Conservation (phyloP, 2,113 vertebrate genomes). For the Odontophorus gujanensis region DNA sequence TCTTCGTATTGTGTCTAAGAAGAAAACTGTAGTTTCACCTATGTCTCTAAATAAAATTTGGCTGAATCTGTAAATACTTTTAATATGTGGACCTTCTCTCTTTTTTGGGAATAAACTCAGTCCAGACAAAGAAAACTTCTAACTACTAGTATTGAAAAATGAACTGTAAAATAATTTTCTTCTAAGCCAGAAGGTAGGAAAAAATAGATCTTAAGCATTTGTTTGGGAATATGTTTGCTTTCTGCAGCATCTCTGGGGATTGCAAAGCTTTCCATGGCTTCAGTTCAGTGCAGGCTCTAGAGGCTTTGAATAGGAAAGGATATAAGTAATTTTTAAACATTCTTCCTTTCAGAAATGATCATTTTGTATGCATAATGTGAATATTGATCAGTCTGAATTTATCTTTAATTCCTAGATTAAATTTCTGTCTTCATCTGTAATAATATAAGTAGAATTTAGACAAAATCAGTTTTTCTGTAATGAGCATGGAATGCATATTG, state of each 20-base stretch:
- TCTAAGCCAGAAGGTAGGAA: neutral
- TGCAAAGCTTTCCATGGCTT: neutral
- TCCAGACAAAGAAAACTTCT: neutral
- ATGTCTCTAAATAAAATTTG: constrained; percentile 9
- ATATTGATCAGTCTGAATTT: neutral
- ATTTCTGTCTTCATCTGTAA: neutral
- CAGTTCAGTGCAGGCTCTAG: neutral
- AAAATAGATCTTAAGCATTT: neutral
- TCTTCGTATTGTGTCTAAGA: neutral
- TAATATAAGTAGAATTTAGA: neutral
- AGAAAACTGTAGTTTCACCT: neutral
- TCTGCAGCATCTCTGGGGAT: neutral
- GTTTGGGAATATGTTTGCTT: neutral
- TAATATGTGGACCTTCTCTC: neutral
- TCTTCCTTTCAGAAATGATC: neutral
- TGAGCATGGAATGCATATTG: neutral
- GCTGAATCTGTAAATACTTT: neutral
- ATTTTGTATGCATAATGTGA: neutral
- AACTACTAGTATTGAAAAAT: neutral
- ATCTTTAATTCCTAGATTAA: neutral
- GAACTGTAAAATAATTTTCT: neutral
- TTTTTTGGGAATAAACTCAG: neutral
- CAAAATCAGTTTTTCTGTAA: neutral
- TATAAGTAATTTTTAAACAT: neutral
- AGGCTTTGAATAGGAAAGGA: neutral